Base-by-base conservation (phyloP, 1,140 invertebrate genomes). In the Nebria ingens region DNA sequence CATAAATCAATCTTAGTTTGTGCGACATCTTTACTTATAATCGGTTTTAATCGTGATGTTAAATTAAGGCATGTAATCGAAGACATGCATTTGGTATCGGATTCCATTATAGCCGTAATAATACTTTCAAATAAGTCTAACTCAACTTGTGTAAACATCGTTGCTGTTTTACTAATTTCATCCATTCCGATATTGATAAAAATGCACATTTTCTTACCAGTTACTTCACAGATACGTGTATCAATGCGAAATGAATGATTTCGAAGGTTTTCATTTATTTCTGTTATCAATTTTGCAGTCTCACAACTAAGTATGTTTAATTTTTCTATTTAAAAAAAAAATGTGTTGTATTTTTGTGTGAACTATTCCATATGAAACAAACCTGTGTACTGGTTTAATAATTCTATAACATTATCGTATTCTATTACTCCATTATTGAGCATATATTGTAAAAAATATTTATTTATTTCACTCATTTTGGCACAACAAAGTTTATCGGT, bases 201-300 rank as follows among this genome's bases (percentile, higher is more conserved):
- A 12, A 45, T 17, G 15, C 40, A 45, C 15, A 45, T 45, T 45
- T 45, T 45, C 17, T 45, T 17, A 6, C 40, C 40, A 3, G 40
- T 12, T 45, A 45, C 17, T 45, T 45, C 40, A 45, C 40, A 45
- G 9, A 17, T 45, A 12, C 40, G 9, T 45, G 17, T 17, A 45
- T 45, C 40, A 45, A 45, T 45, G 15, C 40, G 40, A 45, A 45
- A 45, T 45, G 15, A 45, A 45, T 45, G 40, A 6, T 34, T n/a
- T n/a, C 25, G 25, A 34, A n/a, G 25, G 25, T n/a, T 34, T 34
- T 34, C 25, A 9, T 34, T 6, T 34, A 34, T 34, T 34, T 34
- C 25, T 34, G 25, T 34, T n/a, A n/a, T n/a, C n/a, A n/a, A n/a
- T n/a, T n/a, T n/a, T n/a, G n/a, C n/a, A n/a, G n/a, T n/a, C n/a